Evolutionary conservation across 2,113 vertebrate genomes (phyloP), one percentile per base, ranked within the genome.

Genomic region (Carassius carassius): DNA sequence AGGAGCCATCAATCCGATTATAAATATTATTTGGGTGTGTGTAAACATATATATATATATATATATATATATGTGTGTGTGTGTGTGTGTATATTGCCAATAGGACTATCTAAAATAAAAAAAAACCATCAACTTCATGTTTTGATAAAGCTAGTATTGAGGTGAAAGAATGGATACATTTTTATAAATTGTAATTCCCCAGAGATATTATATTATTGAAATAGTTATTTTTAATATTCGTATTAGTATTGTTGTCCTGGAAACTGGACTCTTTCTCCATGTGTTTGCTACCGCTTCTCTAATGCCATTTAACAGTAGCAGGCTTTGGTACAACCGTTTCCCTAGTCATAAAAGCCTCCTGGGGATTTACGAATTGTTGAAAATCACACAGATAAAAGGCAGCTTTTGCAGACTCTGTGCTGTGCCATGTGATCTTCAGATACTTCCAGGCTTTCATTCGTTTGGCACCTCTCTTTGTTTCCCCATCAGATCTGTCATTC

Each of bases 391-490:
- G 75, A 69, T 78, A 56, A 78, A 37, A 84, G 32, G 51, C 6
- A 25, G 65, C 35, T 49, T 85, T 72, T 62, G 65, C 58, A 44
- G 65, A 72, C 69, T 79, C 21, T 81, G 54, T 49, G n/a, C 60
- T 51, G 58, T 37, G 19, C 77, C 72, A 29, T 25, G 65, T 83
- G 54, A 87, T 81, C 32, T 81, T 63, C 49, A 14, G 54, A 73
- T 37, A 79, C 75, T 87, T 13, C 56, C 49, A 35, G 78, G 32
- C 47, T 84, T 78, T 87, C 54, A 84, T 81, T 87, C 14, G 3
- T 32, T 78, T 80, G 51, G 37, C 54, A 81, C 76, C 25, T 35
- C n/a, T 72, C 77, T 73, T 51, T 81, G 58, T 75, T 63, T 69
- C 58, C n/a, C 11, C 56, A 23, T 76, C 63, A 85, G 70, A 70